Evolutionary conservation across 2,113 vertebrate species (phyloP), one percentile per base, ranked within the genome.

Genomic region (Rhinopomastus cyanomelas): DNA sequence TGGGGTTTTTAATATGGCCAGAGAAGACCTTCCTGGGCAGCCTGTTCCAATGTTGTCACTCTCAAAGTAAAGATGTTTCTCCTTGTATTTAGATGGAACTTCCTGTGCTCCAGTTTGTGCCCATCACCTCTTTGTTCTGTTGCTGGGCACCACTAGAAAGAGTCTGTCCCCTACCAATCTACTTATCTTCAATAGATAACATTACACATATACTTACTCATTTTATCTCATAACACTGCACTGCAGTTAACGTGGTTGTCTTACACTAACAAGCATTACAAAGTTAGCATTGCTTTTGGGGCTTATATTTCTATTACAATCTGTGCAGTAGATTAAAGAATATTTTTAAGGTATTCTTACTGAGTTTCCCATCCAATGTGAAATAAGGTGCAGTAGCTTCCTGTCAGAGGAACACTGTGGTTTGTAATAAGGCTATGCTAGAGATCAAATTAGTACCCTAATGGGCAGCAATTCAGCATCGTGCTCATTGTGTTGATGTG

Each of bases 401-500:
- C 51, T 87, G 52, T 44, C 72, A 80, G 56, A 83, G 20, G 29
- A 61, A 71, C 39, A 67, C 32, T 73, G 32, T 86, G 52, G 51
- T 85, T 87, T 91, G 67, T 86, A 84, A 94, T 73, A 66, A 85
- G 49, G 64, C n/a, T 84, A 49, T 82, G 42, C 37, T 51, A 90
- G 85, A 81, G 72, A 87, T 85, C 51, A 67, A 79, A 94, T 96
- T 87, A 89, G 66, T 79, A 44, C 61, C 87, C 83, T 96, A 92
- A 95, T 93, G 88, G 67, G 74, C 76, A 78, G 56, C 68, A 96
- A 78, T 37, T 49, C 68, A 75, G 85, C 52, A 25, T 75, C 62
- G 73, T 97, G 96, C 85, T 56, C 75, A 17, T 16, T 1, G 2
- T 52, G 81, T 57, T 11, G 2, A 20, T 89, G 88, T 34, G 42